Evolutionary conservation across 2,888 invertebrate species (phyloP).

Genomic region (Lasioglossum zephyrum): DNA sequence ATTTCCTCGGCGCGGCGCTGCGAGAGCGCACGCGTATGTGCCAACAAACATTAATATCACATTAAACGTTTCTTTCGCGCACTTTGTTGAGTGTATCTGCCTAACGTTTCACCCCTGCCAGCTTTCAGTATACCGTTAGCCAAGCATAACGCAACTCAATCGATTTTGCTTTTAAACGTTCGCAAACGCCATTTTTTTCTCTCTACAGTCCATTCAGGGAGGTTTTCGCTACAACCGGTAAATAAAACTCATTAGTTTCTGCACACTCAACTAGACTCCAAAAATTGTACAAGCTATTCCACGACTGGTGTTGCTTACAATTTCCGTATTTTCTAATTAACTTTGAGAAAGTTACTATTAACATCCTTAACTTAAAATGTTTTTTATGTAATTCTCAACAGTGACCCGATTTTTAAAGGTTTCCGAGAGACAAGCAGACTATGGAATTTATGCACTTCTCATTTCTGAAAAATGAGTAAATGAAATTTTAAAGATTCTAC

Average conservation of each 20-base stretch:
- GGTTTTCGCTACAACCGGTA: neutral
- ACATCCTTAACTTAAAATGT: no score
- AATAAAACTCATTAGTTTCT: neutral
- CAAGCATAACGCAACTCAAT: constrained; percentile 16
- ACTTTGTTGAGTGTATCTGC: constrained; percentile 12
- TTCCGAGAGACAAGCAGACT: neutral
- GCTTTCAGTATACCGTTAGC: constrained; percentile 41
- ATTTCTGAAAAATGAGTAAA: no score
- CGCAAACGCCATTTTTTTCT: neutral
- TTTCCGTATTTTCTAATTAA: no score
- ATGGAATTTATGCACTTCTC: no score
- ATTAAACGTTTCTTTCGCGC: constrained; percentile 26
- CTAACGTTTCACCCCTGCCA: constrained; percentile 41
- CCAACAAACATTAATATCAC: constrained; percentile 25
- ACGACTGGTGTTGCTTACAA: no score
- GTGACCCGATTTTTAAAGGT: no score
- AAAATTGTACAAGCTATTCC: no score
- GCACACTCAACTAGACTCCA: no score
- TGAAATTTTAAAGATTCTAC: no score
- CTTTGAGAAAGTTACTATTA: no score
- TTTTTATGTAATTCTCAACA: no score
- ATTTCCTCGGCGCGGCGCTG: constrained; percentile 23
- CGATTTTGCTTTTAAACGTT: neutral
- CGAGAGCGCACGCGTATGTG: neutral
- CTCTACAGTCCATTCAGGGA: neutral